Base-by-base conservation (phyloP, 2,888 invertebrate genomes). In the Plagiodera versicolora region DNA sequence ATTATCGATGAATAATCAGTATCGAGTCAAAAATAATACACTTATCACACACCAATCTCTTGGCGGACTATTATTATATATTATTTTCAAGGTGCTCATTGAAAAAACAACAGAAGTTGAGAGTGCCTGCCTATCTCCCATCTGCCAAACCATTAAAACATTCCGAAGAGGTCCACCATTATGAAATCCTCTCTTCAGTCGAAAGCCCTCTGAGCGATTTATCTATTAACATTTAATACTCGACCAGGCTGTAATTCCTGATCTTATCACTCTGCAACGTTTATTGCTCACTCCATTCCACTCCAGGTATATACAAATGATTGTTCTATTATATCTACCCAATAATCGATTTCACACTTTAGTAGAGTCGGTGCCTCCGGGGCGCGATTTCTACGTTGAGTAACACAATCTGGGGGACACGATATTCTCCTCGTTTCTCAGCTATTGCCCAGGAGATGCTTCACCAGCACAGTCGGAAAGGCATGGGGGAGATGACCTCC, bases 331-430 rank as follows among this genome's bases (percentile, higher is more conserved):
- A 53, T 53, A 53, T 44, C 52, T 53, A 53, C 44, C 44, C 44
- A 45, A 44, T 53, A 53, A 53, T 53, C 53, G 53, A 53, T 53
- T 53, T 53, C 53, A 53, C 53, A 53, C 53, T 53, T 53, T 53
- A 44, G 44, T 44, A 44, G 44, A 53, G 24, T n/a, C n/a, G n/a
- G n/a, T n/a, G n/a, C n/a, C n/a, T n/a, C n/a, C n/a, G n/a, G n/a
- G n/a, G n/a, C n/a, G n/a, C n/a, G 53, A 52, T 44, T 39, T 44
- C 14, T 44, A 53, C 44, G 35, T 45, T 16, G 20, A 16, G 14
- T 11, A 44, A 24, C 20, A 16, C 19, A 53, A 44, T 44, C 53
- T 45, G 20, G 20, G 44, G 53, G 53, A 53, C 24, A 11, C 24
- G 44, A 53, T 53, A 44, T 53, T 44, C 44, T 44, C 44, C 44